These are phyloP conservation scores for Notodonta ziczac DNA, from an alignment of 2,888 invertebrate genomes.

Conservation along the genomic window DNA sequence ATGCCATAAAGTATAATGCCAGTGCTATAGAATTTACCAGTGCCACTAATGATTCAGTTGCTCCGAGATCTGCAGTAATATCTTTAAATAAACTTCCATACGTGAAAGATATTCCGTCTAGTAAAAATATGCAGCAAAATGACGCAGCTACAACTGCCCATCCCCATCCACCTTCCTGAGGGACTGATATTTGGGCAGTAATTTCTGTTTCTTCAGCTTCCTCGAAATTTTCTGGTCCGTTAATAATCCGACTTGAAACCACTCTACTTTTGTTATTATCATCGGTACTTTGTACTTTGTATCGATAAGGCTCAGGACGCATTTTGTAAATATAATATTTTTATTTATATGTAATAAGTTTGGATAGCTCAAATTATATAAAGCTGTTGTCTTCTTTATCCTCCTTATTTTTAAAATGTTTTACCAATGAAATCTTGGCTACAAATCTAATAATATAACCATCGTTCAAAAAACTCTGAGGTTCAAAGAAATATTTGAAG, in stretches of 20 bases:
- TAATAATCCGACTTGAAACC: conserved; percentile 57
- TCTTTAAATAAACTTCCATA: conserved; percentile 69
- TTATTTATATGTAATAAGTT: too few species aligned
- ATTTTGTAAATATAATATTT: not conserved
- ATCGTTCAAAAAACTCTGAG: too few species aligned
- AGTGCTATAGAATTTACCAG: conserved; percentile 69
- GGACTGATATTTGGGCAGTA: conserved; percentile 71
- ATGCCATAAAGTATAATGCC: conserved; percentile 65
- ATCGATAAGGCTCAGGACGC: not conserved
- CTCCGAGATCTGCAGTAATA: conserved; percentile 57
- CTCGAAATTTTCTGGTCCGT: conserved; percentile 53
- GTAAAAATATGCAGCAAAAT: conserved; percentile 58
- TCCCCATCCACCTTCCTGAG: conserved; percentile 75
- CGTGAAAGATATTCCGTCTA: conserved; percentile 69
- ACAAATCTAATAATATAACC: too few species aligned
- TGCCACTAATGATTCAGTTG: conserved; percentile 56
- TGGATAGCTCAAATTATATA: too few species aligned
- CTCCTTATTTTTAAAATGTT: too few species aligned
- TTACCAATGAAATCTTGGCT: too few species aligned
- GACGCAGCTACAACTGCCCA: conserved; percentile 70
- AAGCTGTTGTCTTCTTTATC: too few species aligned
- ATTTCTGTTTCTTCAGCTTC: conserved; percentile 76
- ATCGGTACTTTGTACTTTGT: conserved; percentile 10
- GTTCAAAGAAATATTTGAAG: too few species aligned
- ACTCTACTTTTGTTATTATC: conserved; percentile 51